These are phyloP conservation scores for Ginglymostoma cirratum DNA, from an alignment of 2,113 vertebrate species.

Conservation along the genomic window DNA sequence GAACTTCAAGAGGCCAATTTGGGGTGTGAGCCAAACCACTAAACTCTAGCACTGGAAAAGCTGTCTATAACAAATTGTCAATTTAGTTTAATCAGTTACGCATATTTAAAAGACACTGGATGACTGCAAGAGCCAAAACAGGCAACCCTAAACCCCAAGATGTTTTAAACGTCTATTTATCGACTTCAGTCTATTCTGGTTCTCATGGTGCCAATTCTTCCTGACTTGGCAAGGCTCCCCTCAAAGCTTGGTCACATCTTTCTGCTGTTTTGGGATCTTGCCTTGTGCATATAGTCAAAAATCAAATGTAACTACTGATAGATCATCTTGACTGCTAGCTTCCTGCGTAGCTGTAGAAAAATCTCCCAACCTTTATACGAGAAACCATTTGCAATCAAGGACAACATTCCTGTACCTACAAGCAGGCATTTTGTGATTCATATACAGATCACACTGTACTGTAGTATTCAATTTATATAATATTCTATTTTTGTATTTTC, in stretches of 20 bases:
- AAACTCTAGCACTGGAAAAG: background rate
- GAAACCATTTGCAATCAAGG: too few species aligned
- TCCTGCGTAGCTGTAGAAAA: too few species aligned
- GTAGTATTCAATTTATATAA: too few species aligned
- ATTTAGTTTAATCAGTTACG: background rate
- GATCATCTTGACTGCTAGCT: too few species aligned
- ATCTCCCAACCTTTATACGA: too few species aligned
- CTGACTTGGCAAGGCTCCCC: background rate
- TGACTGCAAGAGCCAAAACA: background rate
- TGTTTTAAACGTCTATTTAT: background rate
- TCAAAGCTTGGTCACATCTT: background rate
- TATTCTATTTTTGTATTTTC: too few species aligned
- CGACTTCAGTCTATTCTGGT: background rate
- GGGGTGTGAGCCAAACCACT: background rate
- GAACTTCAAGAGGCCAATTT: background rate
- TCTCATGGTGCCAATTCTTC: background rate
- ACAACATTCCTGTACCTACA: too few species aligned
- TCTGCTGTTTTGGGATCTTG: background rate
- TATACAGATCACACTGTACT: too few species aligned
- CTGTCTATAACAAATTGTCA: background rate
- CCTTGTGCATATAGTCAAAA: background rate
- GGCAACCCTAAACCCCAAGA: background rate
- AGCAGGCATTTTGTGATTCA: too few species aligned
- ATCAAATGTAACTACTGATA: too few species aligned
- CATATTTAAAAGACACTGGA: background rate